A percentile compares a stretch with the other conserved stretches of the same genome.
Conservation (phyloP, 2,888 invertebrate genomes). For the Biston betularia region DNA sequence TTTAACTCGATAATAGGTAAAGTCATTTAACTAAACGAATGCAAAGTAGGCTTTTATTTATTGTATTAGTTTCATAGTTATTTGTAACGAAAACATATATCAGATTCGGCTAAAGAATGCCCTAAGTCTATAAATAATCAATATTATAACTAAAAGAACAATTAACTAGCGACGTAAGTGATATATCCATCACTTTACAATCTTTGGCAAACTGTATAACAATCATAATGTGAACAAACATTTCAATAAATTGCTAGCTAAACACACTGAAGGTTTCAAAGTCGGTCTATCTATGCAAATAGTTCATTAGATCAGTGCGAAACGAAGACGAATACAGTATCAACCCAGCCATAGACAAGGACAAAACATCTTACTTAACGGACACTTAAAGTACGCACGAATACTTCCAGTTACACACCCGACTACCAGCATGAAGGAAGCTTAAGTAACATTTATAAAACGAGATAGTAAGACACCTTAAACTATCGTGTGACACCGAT, state of each 20-base stretch:
- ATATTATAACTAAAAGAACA: conserved; percentile 61
- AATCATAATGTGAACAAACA: conserved; percentile 70
- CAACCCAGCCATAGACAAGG: conserved; percentile 38
- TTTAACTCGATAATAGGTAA: conserved; percentile 79
- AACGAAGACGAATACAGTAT: conserved; percentile 21
- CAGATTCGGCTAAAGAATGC: conserved; percentile 52
- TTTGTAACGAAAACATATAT: conserved; percentile 66
- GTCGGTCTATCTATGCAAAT: conserved; percentile 44
- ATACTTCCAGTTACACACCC: not conserved
- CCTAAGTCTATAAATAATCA: conserved; percentile 57
- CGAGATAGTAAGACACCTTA: conserved; percentile 21
- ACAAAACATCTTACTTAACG: conserved; percentile 10
- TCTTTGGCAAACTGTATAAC: conserved; percentile 82
- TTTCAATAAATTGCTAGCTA: conserved; percentile 54
- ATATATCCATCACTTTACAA: conserved; percentile 73
- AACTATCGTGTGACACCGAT: conserved; percentile 19
- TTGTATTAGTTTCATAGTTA: conserved; percentile 79
- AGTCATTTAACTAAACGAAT: conserved; percentile 71
- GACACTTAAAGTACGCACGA: not conserved
- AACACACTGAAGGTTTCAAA: conserved; percentile 47
- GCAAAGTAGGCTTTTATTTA: conserved; percentile 83
- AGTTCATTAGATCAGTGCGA: conserved; percentile 37
- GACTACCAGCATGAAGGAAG: conserved; percentile 19
- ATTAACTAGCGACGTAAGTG: conserved; percentile 76
- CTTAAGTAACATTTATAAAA: conserved; percentile 32